A percentile compares a stretch with the other conserved stretches of the same genome.
Evolutionary conservation across 2,797 vertebrate genomes (phyloP).

Genomic region (Pogonophryne albipinna): DNA sequence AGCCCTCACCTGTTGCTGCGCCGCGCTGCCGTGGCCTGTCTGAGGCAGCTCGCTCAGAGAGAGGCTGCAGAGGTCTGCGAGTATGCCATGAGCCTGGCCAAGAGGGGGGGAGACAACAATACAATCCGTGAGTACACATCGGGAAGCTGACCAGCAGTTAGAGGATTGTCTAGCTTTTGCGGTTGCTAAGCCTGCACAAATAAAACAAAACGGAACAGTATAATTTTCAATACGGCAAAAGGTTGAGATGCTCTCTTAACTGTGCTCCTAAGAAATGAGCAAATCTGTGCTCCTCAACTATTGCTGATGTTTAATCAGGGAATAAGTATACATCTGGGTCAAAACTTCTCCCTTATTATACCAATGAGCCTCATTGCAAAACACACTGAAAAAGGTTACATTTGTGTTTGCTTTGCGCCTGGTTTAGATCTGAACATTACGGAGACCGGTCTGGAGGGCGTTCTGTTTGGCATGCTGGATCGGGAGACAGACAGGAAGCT

Average conservation of each 20-base stretch:
- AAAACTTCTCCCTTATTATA: no score
- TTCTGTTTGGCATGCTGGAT: slow-evolving; percentile 98
- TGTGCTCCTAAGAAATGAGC: no score
- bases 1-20: slow-evolving; percentile 96
- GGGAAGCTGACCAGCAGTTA: neutral
- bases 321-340: no score
- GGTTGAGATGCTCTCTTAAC: no score
- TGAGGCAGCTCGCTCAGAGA: slow-evolving; percentile 96
- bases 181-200: no score
- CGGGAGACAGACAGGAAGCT: slow-evolving; percentile 96
- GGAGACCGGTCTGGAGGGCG: slow-evolving; percentile 96
- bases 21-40: slow-evolving; percentile 95
- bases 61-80: slow-evolving; percentile 98
- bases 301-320: no score
- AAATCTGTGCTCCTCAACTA: no score
- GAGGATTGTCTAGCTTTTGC: no score
- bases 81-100: slow-evolving; percentile 97
- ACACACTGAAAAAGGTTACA: neutral
- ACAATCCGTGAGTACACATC: slow-evolving; percentile 87
- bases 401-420: slow-evolving; percentile 3
- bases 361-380: no score
- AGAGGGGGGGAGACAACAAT: slow-evolving; percentile 87
- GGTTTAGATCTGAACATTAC: slow-evolving; percentile 93
- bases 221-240: no score
- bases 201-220: no score